Evolutionary conservation across 2,113 vertebrate species (phyloP), one percentile per base, ranked within the genome.

Genomic region (Cyanoderma ruficeps): DNA sequence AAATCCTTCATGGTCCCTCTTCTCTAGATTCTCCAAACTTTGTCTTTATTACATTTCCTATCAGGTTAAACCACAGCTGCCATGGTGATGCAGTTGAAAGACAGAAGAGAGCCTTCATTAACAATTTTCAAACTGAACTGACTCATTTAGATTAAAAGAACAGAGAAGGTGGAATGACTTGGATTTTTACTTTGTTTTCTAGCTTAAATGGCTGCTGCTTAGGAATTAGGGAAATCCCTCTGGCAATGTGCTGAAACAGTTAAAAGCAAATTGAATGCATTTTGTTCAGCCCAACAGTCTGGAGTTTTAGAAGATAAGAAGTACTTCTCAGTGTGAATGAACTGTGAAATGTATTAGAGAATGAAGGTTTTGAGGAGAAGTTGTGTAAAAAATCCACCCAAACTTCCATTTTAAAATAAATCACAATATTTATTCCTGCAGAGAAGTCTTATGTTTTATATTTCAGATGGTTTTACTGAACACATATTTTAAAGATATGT

Each of bases 281-380:
- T 78, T 77, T 55, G 20, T 90, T 78, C 60, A 53, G 52, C 41
- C 15, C 13, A 24, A 0, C 63, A 52, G 53, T 9, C 65, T 90
- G 52, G 47, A 42, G 16, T 33, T 69, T 95, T 35, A 39, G 71
- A 81, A 96, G 77, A 79, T 67, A 80, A 89, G 59, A 89, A 67
- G 20, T 5, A 33, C 35, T 84, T 89, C 72, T 85, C 41, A 47
- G 83, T 46, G 30, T 63, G 57, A 90, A 61, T 52, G 35, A 93
- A 81, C 75, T 82, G 56, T 85, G 91, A 93, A 90, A 96, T 68
- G 20, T 80, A 17, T 88, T 84, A 52, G 49, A 91, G 61, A 64
- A 53, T 39, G 13, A 82, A 80, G 57, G 27, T 92, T 90, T 90
- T 86, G 55, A 88, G 80, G 68, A 74, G 67, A 67, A 83, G 30